Percentiles rank a stretch among this genome's conserved stretches.
These are phyloP conservation scores for Nilaparvata lugens DNA, from an alignment of 1,140 invertebrate genomes.

Conservation along the genomic window DNA sequence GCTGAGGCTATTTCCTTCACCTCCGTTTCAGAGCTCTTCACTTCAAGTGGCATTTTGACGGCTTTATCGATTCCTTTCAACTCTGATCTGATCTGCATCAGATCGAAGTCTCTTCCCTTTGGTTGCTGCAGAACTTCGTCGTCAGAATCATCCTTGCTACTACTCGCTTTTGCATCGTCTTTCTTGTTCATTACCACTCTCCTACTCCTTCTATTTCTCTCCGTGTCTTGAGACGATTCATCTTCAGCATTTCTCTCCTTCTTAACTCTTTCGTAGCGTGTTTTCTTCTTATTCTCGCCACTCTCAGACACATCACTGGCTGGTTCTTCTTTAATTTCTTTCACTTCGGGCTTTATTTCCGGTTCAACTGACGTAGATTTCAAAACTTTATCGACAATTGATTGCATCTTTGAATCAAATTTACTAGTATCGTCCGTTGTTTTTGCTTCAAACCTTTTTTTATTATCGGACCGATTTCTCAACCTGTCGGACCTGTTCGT, in stretches of 20 bases:
- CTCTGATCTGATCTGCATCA: slow-evolving; percentile 74
- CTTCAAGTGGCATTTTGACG: slow-evolving; percentile 34
- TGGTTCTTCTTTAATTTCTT: no score
- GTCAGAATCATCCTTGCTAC: slow-evolving; percentile 13
- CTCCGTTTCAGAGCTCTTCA: not conserved
- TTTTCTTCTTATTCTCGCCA: no score
- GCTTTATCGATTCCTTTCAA: slow-evolving; percentile 65
- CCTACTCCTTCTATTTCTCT: slow-evolving; percentile 9
- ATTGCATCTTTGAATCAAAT: not conserved
- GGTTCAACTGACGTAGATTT: not conserved
- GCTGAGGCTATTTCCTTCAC: slow-evolving; percentile 11
- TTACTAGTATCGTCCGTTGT: slow-evolving; percentile 1
- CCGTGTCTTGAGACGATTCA: not conserved
- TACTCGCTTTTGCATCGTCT: slow-evolving; percentile 4
- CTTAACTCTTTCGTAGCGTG: not conserved
- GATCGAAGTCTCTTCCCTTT: slow-evolving; percentile 65
- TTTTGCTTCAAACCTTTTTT: not conserved
- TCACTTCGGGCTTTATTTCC: not conserved
- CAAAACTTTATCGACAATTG: not conserved
- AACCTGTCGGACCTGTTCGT: not conserved
- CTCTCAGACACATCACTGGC: no score
- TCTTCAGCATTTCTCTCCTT: slow-evolving; percentile 3
- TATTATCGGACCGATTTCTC: not conserved
- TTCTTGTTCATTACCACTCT: slow-evolving; percentile 9
- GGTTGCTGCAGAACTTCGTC: slow-evolving; percentile 26